Evolutionary conservation across 1,140 invertebrate genomes (phyloP).

Genomic region (Asbolus verrucosus): DNA sequence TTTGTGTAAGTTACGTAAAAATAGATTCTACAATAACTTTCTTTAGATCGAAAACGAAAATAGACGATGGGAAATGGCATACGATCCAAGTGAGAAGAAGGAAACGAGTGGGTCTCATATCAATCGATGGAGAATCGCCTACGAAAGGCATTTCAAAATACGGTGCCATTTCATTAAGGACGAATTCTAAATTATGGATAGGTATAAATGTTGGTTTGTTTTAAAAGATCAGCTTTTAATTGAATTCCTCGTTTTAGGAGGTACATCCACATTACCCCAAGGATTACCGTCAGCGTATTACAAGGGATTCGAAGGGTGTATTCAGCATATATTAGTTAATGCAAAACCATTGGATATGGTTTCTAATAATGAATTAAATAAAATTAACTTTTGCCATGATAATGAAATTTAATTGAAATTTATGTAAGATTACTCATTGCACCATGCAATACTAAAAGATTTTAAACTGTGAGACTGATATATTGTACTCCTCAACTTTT

Average conservation of each 20-base stretch:
- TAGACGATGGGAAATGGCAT: conserved; percentile 83
- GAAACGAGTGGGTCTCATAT: conserved; percentile 75
- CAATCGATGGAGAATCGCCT: conserved; percentile 76
- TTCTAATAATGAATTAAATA: conserved; percentile 58
- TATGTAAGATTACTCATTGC: conserved; percentile 36
- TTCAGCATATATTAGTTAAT: conserved; percentile 61
- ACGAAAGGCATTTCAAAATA: conserved; percentile 73
- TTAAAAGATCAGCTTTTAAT: conserved; percentile 16
- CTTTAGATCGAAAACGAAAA: conserved; percentile 68
- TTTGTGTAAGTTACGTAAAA: neutral
- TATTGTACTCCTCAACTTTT: conserved; percentile 51
- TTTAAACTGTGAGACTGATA: conserved; percentile 54
- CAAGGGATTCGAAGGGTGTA: conserved; percentile 63
- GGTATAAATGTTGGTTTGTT: conserved; percentile 66
- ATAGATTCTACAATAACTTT: no score
- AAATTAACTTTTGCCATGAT: conserved; percentile 63
- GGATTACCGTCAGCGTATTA: conserved; percentile 63
- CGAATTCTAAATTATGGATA: conserved; percentile 82
- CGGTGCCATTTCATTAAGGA: conserved; percentile 77
- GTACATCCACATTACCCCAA: conserved; percentile 58
- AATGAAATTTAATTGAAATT: conserved; percentile 63
- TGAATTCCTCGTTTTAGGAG: conserved; percentile 56
- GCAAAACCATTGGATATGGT: conserved; percentile 61
- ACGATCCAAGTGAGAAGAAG: conserved; percentile 74
- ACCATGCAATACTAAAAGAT: conserved; percentile 38